Evolutionary conservation across 2,888 invertebrate genomes (phyloP), one percentile per base, ranked within the genome.

Genomic region (Coelinius sp.): DNA sequence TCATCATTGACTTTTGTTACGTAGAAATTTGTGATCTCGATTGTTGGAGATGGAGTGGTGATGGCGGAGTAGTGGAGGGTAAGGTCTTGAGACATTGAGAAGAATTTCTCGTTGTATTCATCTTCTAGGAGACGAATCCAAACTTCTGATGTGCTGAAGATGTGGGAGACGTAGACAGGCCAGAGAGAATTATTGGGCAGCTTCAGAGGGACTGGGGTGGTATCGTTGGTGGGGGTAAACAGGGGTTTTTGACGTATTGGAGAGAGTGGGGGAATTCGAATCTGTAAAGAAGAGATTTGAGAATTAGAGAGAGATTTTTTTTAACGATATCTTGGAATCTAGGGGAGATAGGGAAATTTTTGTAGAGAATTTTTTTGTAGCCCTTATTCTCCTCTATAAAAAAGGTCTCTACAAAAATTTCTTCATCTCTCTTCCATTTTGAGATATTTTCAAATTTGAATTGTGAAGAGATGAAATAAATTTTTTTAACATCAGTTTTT

Each of bases 81-180:
- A 89, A 91, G 89, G 27, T 86, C 81, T 0, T 75, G 74, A 0
- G 82, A 81, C 84, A 90, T 85, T 14, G 81, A 72, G 10, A 83
- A 83, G 71, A 88, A 88, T 49, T 78, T 76, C 0, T 87, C 87
- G 80, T 91, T 92, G 81, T 92, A 92, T 20, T 92, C 88, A 10
- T 90, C 88, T 56, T 92, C 93, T 74, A 93, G 90, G 6, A 94
- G 89, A 69, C 93, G 88, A 1, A 91, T 90, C 92, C 93, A 93
- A 67, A 94, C 89, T 79, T 92, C 92, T 1, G 90, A 88, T 0
- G 92, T 91, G 0, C 91, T 91, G 64, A 89, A 89, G 5, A 92
- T 92, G 41, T 90, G 90, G 0, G 92, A 92, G 10, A 93, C 89
- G 77, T 89, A 91, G 5, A 92, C 91, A 80, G 91, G 90, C 93